Evolutionary conservation across 2,113 vertebrate species (phyloP), one percentile per base, ranked within the genome.

Genomic region (Telmatochromis brachygnathus): DNA sequence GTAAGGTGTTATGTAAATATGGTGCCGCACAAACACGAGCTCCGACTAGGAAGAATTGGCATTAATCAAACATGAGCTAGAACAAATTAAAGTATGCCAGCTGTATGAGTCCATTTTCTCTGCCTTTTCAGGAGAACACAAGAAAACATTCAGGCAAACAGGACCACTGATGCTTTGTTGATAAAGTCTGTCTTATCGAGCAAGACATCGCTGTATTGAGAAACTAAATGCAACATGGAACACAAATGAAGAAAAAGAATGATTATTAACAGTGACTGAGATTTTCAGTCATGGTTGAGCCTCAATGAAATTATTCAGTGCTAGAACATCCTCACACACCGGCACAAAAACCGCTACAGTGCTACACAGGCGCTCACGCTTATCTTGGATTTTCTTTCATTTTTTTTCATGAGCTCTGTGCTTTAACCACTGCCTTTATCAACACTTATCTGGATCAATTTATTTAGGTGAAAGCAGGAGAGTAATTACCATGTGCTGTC

Each of bases 11-110:
- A 91, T 90, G 89, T 94, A 94, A 94, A 94, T 94, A 92, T 83
- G 85, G 82, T 87, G 77, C 85, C 55, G 91, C 91, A 94, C 94
- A 94, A 91, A 89, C 91, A 94, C 89, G 89, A 90, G 92, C 80
- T 81, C 88, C 79, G 88, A 92, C 89, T 79, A 79, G 83, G 83
- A 93, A 89, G 89, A 95, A 95, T 75, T 89, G 91, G 82, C 90
- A 93, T 95, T 94, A 94, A 94, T 94, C 91, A 95, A 94, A 94
- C 93, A 94, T 94, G 93, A 94, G 88, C 90, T 58, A 54, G 90
- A 94, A 92, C 90, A 94, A 95, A 95, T 94, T 95, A 94, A 93
- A 94, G 91, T 93, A 92, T 85, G 87, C 90, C 93, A 92, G 91
- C 92, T 92, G 92, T 87, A 91, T 55, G 89, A 91, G 87, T 88